Base-by-base conservation (phyloP, 2,113 vertebrate genomes). In the Rhineura floridana region DNA sequence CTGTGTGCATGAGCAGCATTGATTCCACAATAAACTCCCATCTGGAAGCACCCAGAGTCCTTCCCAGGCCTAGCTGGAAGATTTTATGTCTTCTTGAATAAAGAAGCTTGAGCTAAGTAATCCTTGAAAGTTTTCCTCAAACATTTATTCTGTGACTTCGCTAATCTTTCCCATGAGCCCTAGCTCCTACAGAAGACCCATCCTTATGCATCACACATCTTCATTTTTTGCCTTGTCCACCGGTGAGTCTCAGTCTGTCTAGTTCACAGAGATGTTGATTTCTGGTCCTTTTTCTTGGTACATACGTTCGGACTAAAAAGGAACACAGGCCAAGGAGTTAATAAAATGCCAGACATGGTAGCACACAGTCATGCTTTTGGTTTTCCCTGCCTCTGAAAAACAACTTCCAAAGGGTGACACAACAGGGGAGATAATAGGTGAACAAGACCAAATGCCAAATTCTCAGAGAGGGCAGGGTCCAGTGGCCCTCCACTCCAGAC, bases 201-300 rank as follows among this genome's bases (percentile, higher is more conserved):
- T 76, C 36, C 70, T 87, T 88, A 83, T 44, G 3, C 19, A 65
- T 63, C 15, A 21, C n/a, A 36, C 52, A 82, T 63, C 55, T 91
- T 92, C 25, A 91, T 92, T 85, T 80, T 39, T 89, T 23, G 75
- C 50, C 33, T 65, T 6, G 19, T 70, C 83, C 11, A 0, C n/a
- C 62, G 17, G 39, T 4, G 1, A 0, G 39, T 85, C 70, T 67
- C 65, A 17, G 25, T 55, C 50, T 59, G 36, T 85, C 91, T 96
- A 97, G 83, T 96, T 97, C 75, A 96, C 96, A 39, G 97, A 97
- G 88, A 97, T 95, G 91, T 96, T 97, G 91, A 96, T 95, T 93
- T 96, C 97, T 42, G 94, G 94, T 82, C 91, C 89, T 42, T 85
- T 95, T 76, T 94, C 95, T 69, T 89, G 94, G 7, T 93, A 95